These are phyloP conservation scores for Actinostola sp. DNA, from an alignment of 92 coral and sea anemone species.

Conservation along the genomic window DNA sequence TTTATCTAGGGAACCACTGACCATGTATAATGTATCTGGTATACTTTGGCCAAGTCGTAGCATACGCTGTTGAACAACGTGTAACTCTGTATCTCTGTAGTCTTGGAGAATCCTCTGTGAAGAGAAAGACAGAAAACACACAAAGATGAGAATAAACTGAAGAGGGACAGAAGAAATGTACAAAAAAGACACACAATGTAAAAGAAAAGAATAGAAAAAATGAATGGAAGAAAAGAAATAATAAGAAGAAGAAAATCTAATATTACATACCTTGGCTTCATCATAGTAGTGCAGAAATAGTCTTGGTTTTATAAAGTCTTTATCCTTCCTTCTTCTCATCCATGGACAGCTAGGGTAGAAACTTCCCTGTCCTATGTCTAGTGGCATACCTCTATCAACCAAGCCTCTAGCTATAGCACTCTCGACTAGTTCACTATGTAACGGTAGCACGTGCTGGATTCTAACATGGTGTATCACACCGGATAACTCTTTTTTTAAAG, in stretches of 20 bases:
- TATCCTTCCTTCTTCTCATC: constrained; percentile 85
- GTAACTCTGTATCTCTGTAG: constrained; percentile 80
- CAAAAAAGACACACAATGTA: too few species aligned
- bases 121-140: neutral
- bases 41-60: constrained; percentile 78
- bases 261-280: constrained; percentile 81
- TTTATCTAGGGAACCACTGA: constrained; percentile 52
- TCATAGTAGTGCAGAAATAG: constrained; percentile 83
- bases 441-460: constrained; percentile 85
- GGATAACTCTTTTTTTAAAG: constrained; percentile 70
- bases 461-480: constrained; percentile 87
- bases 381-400: constrained; percentile 86
- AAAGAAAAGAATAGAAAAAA: neutral
- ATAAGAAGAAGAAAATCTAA: neutral
- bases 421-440: constrained; percentile 76
- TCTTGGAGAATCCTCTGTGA: constrained; percentile 85
- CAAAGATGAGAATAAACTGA: too few species aligned
- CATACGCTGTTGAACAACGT: constrained; percentile 83
- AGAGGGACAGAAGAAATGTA: too few species aligned
- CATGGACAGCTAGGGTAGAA: constrained; percentile 90
- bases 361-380: constrained; percentile 94
- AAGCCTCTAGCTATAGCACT: constrained; percentile 83
- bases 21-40: constrained; percentile 94
- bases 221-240: neutral
- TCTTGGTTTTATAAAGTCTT: constrained; percentile 90